Base-by-base conservation (phyloP, 2,888 invertebrate genomes). In the Dastarcus helophoroides region DNA sequence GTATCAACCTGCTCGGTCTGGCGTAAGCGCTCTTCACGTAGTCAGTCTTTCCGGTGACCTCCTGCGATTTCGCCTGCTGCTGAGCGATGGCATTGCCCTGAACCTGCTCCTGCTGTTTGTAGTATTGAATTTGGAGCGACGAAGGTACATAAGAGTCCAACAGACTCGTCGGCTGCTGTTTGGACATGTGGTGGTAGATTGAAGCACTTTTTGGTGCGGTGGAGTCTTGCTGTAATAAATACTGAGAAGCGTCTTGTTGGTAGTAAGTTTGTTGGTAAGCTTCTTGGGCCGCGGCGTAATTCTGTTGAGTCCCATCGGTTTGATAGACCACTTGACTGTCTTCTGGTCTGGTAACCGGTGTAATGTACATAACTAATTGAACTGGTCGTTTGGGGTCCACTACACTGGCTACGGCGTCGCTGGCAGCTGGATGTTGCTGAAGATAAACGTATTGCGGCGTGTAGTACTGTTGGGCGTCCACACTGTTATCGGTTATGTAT, bases 141-240 rank as follows among this genome's bases (percentile, higher is more conserved):
- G 60, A 60, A 1, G 69, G 68, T 3, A 67, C 53, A 37, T 69
- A 69, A 4, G 67, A 64, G 36, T 68, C 68, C 22, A 69, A 47
- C 12, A 69, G 46, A n/a, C 66, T 65, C 43, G 61, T 62, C 0
- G 66, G 64, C 31, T 57, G 48, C 10, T 58, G 40, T 16, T 29
- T 17, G 6, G 19, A n/a, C n/a, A 17, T n/a, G n/a, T 17, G n/a
- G 6, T 17, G 19, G 19, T 6, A 17, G 6, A 17, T 6, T 6
- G 19, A 6, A 17, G 6, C n/a, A 7, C n/a, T 6, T n/a, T n/a
- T 17, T 17, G 19, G 24, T 8, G 5, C 31, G 6, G 28, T 26
- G 10, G 27, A 14, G 5, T 17, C 23, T 12, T 36, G 30, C 12
- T 33, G 21, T 2, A n/a, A n/a, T n/a, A n/a, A n/a, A n/a, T n/a